phyloP scores from a whole-genome alignment of 2,113 vertebrate species.

The Glaucomys volans region DNA sequence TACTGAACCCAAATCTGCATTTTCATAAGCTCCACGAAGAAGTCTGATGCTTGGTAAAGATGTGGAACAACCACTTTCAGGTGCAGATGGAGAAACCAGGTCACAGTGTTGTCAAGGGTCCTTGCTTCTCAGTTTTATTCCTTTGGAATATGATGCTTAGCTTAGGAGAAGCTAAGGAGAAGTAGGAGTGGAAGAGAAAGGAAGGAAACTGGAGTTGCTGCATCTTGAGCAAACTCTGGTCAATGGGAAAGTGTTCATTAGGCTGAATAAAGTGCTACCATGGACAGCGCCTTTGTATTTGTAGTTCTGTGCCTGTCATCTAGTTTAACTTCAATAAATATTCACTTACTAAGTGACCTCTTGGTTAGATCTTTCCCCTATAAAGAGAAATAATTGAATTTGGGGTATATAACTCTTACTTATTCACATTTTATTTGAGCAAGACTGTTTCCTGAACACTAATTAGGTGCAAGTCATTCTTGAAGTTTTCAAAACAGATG shows the following conservation, averaged over 20 bases:
- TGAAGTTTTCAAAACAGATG: neutral
- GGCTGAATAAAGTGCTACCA: neutral
- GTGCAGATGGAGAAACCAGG: neutral
- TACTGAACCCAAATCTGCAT: neutral
- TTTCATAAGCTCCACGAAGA: neutral
- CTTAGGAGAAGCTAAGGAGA: neutral
- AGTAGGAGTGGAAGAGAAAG: neutral
- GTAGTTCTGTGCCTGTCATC: neutral
- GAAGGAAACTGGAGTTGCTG: neutral
- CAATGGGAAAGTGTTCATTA: neutral
- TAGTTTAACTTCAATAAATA: neutral
- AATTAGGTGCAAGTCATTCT: neutral
- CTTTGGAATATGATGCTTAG: neutral
- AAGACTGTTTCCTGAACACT: neutral
- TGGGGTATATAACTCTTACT: neutral
- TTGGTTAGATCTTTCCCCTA: neutral
- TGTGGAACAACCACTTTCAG: neutral
- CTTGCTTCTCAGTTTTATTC: neutral
- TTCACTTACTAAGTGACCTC: neutral
- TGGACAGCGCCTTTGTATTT: neutral
- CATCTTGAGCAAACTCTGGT: neutral
- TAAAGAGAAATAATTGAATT: neutral
- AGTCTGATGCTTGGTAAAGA: neutral
- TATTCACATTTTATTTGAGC: slow-evolving; percentile 1
- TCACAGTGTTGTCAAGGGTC: neutral